Percentiles rank a stretch among this genome's conserved stretches.
Conservation (phyloP, 2,888 invertebrate species). For the Neoaliturus tenellus region DNA sequence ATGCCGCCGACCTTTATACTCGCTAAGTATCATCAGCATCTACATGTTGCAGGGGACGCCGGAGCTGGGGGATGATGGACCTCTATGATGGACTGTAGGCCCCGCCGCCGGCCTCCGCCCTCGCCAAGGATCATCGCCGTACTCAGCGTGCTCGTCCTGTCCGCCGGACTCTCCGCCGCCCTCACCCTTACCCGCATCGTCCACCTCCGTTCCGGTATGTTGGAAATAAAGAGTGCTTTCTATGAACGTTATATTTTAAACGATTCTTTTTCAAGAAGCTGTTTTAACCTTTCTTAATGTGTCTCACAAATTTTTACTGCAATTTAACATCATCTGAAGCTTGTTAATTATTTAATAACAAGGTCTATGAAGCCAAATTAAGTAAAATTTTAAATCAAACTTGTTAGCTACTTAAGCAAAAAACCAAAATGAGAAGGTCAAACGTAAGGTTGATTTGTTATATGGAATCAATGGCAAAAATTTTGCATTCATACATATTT, state of each 20-base stretch:
- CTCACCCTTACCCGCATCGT: conserved; percentile 44
- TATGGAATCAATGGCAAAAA: no score
- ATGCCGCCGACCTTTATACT: not conserved
- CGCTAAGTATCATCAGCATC: not conserved
- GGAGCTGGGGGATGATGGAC: conserved; percentile 22
- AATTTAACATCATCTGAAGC: no score
- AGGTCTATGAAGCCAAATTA: no score
- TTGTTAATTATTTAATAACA: no score
- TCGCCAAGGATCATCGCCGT: conserved; percentile 9
- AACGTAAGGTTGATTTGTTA: no score
- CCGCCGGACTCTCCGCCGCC: not conserved
- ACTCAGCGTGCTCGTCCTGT: not conserved
- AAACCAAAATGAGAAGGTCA: no score
- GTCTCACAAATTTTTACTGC: no score
- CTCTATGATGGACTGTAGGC: conserved; percentile 32
- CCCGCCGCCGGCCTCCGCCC: conserved; percentile 5
- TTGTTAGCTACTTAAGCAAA: no score
- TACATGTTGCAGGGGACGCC: conserved; percentile 6
- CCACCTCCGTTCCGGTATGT: conserved; percentile 25
- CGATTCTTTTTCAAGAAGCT: no score
- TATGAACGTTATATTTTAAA: not conserved
- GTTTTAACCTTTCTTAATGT: no score
- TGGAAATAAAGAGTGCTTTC: not conserved
- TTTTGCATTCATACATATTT: no score
- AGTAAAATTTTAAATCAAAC: no score